Evolutionary conservation across 2,888 invertebrate species (phyloP).

Genomic region (Cyrtodaria siliqua): DNA sequence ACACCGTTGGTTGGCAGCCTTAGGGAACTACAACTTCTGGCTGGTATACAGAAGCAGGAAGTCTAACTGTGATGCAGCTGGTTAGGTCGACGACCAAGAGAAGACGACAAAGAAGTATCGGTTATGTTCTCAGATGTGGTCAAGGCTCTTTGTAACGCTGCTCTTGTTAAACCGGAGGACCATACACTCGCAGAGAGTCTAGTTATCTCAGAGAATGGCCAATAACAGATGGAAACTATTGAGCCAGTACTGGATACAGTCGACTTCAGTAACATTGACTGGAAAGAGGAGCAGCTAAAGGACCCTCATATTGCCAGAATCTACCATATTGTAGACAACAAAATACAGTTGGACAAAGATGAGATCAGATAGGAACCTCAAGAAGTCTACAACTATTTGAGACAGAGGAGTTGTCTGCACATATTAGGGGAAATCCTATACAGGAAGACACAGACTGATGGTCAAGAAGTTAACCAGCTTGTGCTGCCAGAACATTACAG

Average conservation of each 20-base stretch:
- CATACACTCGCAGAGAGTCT: too few species aligned
- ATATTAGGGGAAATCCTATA: too few species aligned
- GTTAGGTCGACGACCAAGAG: neutral
- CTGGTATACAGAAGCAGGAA: slow-evolving; percentile 13
- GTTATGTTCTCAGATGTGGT: slow-evolving; percentile 7
- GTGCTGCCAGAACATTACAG: slow-evolving; percentile 8
- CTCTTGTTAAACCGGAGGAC: neutral
- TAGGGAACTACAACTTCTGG: slow-evolving; percentile 15
- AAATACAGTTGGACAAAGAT: too few species aligned
- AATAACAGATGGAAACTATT: neutral
- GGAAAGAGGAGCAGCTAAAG: slow-evolving; percentile 9
- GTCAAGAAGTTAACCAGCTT: slow-evolving; percentile 5
- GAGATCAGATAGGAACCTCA: too few species aligned
- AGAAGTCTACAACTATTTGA: too few species aligned
- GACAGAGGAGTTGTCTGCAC: too few species aligned
- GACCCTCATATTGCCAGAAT: neutral
- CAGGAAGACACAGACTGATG: too few species aligned
- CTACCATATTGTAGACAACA: too few species aligned
- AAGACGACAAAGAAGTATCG: neutral
- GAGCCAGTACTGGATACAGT: neutral
- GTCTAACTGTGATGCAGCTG: slow-evolving; percentile 19
- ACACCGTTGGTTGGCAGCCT: slow-evolving; percentile 18
- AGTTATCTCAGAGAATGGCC: too few species aligned
- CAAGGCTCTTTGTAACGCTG: neutral
- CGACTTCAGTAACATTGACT: slow-evolving; percentile 5